Conservation (phyloP, 2,113 vertebrate genomes). For the Orthonyx spaldingii region DNA sequence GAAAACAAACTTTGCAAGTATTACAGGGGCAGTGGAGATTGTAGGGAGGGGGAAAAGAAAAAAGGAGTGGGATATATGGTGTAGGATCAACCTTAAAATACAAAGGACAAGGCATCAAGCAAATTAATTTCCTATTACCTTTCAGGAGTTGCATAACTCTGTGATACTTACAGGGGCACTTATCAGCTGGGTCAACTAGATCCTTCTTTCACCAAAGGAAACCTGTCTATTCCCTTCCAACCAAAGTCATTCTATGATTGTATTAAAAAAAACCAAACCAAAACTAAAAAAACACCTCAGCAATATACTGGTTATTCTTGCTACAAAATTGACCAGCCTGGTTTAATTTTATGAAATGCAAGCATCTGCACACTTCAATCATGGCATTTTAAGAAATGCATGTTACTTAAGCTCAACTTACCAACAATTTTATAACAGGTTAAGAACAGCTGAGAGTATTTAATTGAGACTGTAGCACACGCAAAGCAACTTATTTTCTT, state of each 20-base stretch:
- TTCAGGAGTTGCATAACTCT: neutral
- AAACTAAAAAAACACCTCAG: neutral
- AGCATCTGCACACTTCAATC: neutral
- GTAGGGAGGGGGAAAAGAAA: neutral
- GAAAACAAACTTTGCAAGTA: constrained; percentile 20
- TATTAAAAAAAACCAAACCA: neutral
- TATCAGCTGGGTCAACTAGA: neutral
- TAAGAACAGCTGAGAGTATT: neutral
- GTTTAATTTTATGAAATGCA: neutral
- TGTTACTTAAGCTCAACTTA: neutral
- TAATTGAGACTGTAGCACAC: neutral
- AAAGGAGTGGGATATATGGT: neutral
- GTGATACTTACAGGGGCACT: neutral
- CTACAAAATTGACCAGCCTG: neutral
- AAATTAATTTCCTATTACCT: neutral
- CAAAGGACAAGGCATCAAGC: neutral
- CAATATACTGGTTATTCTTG: neutral
- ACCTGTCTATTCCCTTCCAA: neutral
- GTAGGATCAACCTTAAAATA: neutral
- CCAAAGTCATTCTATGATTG: neutral
- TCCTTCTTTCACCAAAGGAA: neutral
- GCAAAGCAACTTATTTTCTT: neutral
- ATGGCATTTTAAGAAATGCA: neutral
- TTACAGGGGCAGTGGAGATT: neutral
- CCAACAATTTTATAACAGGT: neutral